These are phyloP conservation scores for Ommatoiulus sabulosus DNA, from an alignment of 2,888 invertebrate species.

Conservation along the genomic window DNA sequence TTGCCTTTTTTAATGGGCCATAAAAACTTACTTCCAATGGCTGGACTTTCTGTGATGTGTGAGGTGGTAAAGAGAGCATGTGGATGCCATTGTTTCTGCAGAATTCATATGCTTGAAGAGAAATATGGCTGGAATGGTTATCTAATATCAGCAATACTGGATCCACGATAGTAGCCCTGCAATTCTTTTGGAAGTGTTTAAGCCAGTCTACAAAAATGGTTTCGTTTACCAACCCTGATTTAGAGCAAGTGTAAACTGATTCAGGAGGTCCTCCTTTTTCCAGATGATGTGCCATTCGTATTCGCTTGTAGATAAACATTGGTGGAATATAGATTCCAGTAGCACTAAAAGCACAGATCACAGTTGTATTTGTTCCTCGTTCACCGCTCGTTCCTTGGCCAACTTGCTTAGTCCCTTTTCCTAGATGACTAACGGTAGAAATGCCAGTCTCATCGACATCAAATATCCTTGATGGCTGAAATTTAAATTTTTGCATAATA, in stretches of 20 bases:
- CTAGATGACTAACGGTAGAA: too few species aligned
- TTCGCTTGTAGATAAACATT: too few species aligned
- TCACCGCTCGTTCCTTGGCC: too few species aligned
- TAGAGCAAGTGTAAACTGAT: neutral
- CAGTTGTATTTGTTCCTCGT: too few species aligned
- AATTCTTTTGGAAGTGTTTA: neutral
- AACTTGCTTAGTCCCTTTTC: too few species aligned
- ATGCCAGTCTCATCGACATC: too few species aligned
- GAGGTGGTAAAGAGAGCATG: neutral
- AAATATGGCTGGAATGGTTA: slow-evolving; percentile 32
- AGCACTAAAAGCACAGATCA: too few species aligned
- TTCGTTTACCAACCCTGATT: too few species aligned
- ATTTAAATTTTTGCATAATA: too few species aligned
- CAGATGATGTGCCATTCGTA: too few species aligned
- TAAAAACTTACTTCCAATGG: neutral
- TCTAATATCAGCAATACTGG: neutral
- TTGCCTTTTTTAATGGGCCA: neutral
- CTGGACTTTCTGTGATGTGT: neutral
- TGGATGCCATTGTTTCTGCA: neutral
- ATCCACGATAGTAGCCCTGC: neutral
- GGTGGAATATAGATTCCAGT: neutral
- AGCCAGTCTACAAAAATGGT: too few species aligned
- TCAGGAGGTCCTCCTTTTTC: neutral
- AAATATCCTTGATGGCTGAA: too few species aligned
- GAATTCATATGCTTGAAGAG: slow-evolving; percentile 61